phyloP scores from a whole-genome alignment of 2,797 vertebrate species.

The Emys orbicularis region DNA sequence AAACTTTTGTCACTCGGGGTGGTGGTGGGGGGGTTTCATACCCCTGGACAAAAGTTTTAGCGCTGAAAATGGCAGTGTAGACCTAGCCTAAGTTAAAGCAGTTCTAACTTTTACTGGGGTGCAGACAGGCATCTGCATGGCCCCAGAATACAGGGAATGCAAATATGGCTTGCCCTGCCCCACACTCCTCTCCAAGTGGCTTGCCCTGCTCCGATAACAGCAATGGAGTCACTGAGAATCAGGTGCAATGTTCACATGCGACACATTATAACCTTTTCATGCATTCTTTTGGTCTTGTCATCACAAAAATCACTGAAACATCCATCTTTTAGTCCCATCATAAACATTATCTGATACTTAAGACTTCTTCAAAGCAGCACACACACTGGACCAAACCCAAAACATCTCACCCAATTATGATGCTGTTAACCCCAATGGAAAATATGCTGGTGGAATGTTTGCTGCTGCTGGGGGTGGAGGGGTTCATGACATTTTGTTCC shows the following conservation, averaged over 20 bases:
- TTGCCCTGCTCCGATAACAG: background rate
- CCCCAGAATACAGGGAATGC: background rate
- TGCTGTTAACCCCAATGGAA: constrained; percentile 51
- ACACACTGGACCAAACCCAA: constrained; percentile 26
- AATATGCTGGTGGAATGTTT: constrained; percentile 62
- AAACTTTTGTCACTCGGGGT: too few species aligned
- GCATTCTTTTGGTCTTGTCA: constrained; percentile 4
- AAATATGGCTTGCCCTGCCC: background rate
- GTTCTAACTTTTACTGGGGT: background rate
- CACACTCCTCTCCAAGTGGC: background rate
- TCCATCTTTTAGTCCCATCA: background rate
- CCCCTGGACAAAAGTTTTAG: too few species aligned
- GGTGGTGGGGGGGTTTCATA: too few species aligned
- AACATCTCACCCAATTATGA: background rate
- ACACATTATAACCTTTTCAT: background rate
- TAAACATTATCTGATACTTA: background rate
- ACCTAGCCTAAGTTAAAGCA: background rate
- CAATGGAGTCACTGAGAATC: accelerated
- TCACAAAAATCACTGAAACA: background rate
- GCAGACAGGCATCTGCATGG: background rate
- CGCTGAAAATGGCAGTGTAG: too few species aligned
- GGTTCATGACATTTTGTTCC: constrained; percentile 67
- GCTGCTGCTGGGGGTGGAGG: background rate
- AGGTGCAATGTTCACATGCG: background rate
- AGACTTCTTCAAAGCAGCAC: constrained; percentile 31